Evolutionary conservation across 1,140 invertebrate genomes (phyloP).

Genomic region (Cepaea nemoralis): DNA sequence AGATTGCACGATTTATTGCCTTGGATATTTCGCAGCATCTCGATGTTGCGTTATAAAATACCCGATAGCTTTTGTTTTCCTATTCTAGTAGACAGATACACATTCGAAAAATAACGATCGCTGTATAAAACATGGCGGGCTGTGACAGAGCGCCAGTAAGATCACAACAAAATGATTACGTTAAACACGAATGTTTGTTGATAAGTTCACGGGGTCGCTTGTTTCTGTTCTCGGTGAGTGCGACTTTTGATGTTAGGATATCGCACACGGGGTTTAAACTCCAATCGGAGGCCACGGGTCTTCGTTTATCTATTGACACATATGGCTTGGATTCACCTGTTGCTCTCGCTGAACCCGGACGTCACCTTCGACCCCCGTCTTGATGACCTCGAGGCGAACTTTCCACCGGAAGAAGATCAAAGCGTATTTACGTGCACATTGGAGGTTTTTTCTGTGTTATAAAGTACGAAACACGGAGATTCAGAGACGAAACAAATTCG

Average conservation of each 20-base stretch:
- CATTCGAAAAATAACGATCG: too few species aligned
- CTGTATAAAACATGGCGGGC: too few species aligned
- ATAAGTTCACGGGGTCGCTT: not conserved
- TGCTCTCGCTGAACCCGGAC: not conserved
- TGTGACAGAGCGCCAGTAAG: not conserved
- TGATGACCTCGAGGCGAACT: not conserved
- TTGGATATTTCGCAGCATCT: too few species aligned
- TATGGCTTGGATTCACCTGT: not conserved
- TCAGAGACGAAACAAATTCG: not conserved
- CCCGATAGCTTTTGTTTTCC: too few species aligned
- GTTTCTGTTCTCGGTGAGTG: not conserved
- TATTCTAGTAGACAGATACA: too few species aligned
- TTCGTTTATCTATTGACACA: not conserved
- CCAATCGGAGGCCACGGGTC: not conserved
- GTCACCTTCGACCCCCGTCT: not conserved
- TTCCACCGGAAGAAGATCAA: slow-evolving; percentile 1
- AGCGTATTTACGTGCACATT: not conserved
- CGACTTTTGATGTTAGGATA: not conserved
- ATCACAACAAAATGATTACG: not conserved
- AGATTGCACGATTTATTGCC: too few species aligned
- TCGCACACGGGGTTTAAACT: not conserved
- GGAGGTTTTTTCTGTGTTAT: not conserved
- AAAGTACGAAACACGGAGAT: not conserved
- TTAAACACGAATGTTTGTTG: not conserved
- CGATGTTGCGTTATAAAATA: too few species aligned